Conservation (phyloP, 35 echinoderm and acorn worm species). For the Lytechinus pictus region DNA sequence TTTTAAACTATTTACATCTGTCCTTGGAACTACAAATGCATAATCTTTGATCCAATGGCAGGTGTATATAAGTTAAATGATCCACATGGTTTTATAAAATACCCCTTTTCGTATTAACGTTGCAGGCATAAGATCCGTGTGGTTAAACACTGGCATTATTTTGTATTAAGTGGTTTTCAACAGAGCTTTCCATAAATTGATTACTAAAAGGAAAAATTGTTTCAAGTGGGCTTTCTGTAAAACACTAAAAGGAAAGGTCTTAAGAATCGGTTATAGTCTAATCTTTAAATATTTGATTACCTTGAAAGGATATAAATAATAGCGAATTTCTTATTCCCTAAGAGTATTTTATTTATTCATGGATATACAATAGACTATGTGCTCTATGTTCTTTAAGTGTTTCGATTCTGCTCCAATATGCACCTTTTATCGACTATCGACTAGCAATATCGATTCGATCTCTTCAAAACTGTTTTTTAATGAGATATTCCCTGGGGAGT, state of each 20-base stretch:
- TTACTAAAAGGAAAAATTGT: neutral
- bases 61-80: too few species aligned
- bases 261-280: neutral
- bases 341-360: conserved; percentile 6
- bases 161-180: neutral
- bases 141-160: neutral
- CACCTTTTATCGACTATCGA: neutral
- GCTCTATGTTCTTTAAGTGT: neutral
- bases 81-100: too few species aligned
- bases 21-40: too few species aligned
- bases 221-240: neutral
- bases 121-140: too few species aligned
- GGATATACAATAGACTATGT: neutral
- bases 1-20: too few species aligned
- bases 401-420: neutral
- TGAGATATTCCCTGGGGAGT: neutral
- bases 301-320: neutral
- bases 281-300: conserved; percentile 14
- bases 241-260: neutral
- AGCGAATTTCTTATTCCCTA: neutral
- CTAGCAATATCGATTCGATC: neutral
- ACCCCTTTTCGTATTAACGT: too few species aligned
- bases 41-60: too few species aligned
- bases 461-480: neutral
- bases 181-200: neutral